These are phyloP conservation scores for Tetrapedia diversipes DNA, from an alignment of 2,888 invertebrate species.

Conservation along the genomic window DNA sequence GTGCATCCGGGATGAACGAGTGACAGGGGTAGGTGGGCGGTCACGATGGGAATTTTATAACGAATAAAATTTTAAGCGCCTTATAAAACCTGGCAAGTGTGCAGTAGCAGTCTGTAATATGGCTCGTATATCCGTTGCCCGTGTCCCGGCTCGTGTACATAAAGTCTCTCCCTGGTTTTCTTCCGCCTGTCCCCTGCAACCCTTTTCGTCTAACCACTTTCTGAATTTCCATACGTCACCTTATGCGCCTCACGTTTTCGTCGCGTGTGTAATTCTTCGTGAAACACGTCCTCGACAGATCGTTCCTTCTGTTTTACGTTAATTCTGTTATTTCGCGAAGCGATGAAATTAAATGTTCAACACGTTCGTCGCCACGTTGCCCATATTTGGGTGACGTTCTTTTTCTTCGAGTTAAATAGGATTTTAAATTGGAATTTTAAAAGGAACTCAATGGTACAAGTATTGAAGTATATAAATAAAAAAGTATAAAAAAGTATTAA, in stretches of 20 bases:
- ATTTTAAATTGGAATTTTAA: no score
- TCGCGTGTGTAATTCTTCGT: background rate
- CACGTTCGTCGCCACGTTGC: no score
- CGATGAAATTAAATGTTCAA: no score
- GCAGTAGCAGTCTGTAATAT: constrained; percentile 76
- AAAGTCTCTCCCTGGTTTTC: constrained; percentile 61
- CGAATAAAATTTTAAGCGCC: constrained; percentile 79
- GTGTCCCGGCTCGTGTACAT: constrained; percentile 67
- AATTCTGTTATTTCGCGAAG: no score
- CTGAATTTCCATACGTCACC: constrained; percentile 33
- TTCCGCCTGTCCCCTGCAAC: constrained; percentile 5
- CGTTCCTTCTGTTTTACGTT: no score
- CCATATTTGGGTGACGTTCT: no score
- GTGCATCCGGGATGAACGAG: constrained; percentile 33
- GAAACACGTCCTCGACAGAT: background rate
- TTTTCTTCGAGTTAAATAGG: no score
- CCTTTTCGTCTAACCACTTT: constrained; percentile 3
- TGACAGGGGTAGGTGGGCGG: constrained; percentile 36
- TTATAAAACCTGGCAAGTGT: constrained; percentile 77
- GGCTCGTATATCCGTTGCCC: constrained; percentile 71
- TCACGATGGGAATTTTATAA: constrained; percentile 75
- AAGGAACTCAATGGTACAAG: no score
- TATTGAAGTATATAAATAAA: no score
- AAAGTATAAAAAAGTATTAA: no score
- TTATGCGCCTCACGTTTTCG: background rate